Evolutionary conservation across 2,113 vertebrate genomes (phyloP).

Genomic region (Chitala chitala): DNA sequence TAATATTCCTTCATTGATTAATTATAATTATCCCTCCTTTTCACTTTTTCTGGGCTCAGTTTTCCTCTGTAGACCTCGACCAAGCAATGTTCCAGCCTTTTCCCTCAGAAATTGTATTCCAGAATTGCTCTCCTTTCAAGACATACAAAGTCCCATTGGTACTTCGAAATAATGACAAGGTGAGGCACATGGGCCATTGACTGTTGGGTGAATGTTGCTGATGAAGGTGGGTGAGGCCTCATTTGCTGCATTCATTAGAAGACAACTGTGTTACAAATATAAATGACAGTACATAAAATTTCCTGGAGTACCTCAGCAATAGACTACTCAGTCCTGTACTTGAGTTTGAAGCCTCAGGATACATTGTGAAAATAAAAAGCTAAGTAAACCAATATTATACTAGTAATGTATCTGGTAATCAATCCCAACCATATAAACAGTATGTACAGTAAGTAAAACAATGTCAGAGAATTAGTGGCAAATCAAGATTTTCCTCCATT

Average conservation of each 20-base stretch:
- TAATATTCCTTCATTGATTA: not conserved
- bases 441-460: not conserved
- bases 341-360: no score
- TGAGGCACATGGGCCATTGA: slow-evolving; percentile 33
- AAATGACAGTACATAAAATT: no score
- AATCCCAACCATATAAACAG: no score
- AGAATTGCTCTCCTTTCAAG: slow-evolving; percentile 66
- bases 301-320: no score
- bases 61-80: slow-evolving; percentile 58
- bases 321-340: no score
- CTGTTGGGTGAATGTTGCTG: not conserved
- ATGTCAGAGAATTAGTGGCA: not conserved
- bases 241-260: not conserved
- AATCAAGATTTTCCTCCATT: not conserved
- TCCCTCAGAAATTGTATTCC: slow-evolving; percentile 78
- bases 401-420: no score
- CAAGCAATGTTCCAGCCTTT: slow-evolving; percentile 73
- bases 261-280: not conserved
- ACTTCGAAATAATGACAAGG: slow-evolving; percentile 76
- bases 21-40: not conserved
- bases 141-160: slow-evolving; percentile 65
- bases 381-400: no score
- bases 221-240: not conserved
- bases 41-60: slow-evolving; percentile 48
- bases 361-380: no score